phyloP scores from a whole-genome alignment of 2,888 invertebrate species.

The Helleia helle region DNA sequence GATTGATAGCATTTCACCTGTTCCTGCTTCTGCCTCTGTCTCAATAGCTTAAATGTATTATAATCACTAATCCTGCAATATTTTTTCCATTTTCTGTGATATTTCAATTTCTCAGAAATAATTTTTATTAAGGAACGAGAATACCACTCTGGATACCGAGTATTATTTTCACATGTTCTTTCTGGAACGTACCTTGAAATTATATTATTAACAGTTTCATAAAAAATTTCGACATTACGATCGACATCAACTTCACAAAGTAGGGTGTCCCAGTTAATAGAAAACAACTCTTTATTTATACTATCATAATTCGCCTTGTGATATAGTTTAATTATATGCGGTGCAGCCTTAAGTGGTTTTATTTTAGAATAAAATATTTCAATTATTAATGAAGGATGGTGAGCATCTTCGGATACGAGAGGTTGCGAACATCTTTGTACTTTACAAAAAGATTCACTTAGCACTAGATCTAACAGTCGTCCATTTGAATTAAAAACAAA shows the following conservation, averaged over 20 bases:
- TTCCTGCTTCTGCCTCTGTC: not conserved
- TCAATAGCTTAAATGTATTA: not conserved
- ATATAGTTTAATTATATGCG: not conserved
- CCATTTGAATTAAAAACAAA: not conserved
- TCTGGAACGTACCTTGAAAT: not conserved
- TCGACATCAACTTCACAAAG: not conserved
- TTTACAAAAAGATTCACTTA: not conserved
- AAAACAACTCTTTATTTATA: not conserved
- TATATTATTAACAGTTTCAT: not conserved
- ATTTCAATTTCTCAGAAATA: conserved; percentile 7
- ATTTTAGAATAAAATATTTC: not conserved
- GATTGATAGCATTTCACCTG: conserved; percentile 3
- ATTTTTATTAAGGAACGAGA: conserved; percentile 1
- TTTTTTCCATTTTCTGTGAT: conserved; percentile 1
- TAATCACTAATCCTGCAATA: conserved; percentile 4
- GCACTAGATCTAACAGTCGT: not conserved
- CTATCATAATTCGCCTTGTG: not conserved
- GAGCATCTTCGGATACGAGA: not conserved
- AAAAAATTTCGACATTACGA: not conserved
- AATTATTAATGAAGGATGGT: not conserved
- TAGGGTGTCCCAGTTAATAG: not conserved
- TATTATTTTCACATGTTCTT: not conserved
- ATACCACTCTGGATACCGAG: not conserved
- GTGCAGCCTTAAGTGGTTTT: not conserved
- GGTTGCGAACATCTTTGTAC: conserved; percentile 1